These are phyloP conservation scores for Phrixothrix hirtus DNA, from an alignment of 2,888 invertebrate species.

Conservation along the genomic window DNA sequence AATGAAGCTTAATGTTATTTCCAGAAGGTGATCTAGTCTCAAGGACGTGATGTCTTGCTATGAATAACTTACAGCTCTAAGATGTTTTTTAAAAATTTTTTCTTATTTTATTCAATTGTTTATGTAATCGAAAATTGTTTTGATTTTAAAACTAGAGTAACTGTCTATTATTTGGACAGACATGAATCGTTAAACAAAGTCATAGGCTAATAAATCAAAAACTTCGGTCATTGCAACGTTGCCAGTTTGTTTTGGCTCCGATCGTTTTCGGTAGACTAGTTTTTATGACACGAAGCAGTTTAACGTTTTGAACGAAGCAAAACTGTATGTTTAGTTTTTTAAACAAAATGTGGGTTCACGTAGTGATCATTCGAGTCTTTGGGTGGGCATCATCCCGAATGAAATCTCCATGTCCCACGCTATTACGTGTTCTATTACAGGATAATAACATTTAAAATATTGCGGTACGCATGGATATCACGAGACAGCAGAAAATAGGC, in stretches of 20 bases:
- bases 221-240: constrained; percentile 25
- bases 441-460: constrained; percentile 29
- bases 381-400: constrained; percentile 18
- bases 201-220: constrained; percentile 36
- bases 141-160: constrained; percentile 20
- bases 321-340: constrained; percentile 20
- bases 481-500: constrained; percentile 34
- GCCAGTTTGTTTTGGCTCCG: constrained; percentile 20
- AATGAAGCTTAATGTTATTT: background rate
- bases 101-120: too few species aligned
- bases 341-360: constrained; percentile 23
- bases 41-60: background rate
- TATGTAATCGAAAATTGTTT: too few species aligned
- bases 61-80: too few species aligned
- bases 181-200: constrained; percentile 31
- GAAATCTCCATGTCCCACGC: constrained; percentile 13
- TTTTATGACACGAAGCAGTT: constrained; percentile 18
- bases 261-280: constrained; percentile 20
- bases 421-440: constrained; percentile 19
- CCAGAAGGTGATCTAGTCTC: background rate
- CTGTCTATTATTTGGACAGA: constrained; percentile 29
- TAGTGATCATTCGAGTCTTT: constrained; percentile 2
- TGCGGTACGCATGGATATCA: constrained; percentile 23
- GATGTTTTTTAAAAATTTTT: too few species aligned
- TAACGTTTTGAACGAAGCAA: constrained; percentile 17